Conservation (phyloP, 1,140 invertebrate species). For the Heliothis virescens region DNA sequence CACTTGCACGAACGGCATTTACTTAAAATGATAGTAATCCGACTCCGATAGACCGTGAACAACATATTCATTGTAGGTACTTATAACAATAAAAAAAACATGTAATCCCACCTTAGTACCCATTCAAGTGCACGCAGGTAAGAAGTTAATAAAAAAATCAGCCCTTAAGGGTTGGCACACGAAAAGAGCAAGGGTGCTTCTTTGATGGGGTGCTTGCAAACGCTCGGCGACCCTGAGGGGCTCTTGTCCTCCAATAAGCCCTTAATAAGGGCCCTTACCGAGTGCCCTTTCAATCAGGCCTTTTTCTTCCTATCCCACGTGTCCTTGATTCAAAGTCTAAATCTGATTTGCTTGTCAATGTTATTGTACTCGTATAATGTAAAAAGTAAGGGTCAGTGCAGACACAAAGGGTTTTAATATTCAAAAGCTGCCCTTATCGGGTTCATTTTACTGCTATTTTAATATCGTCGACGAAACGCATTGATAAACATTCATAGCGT, state of each 20-base stretch:
- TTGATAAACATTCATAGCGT: slow-evolving; percentile 73
- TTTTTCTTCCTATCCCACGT: slow-evolving; percentile 76
- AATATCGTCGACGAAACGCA: slow-evolving; percentile 67
- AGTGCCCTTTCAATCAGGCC: slow-evolving; percentile 73
- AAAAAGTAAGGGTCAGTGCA: slow-evolving; percentile 69
- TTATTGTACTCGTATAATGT: slow-evolving; percentile 71
- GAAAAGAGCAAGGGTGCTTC: slow-evolving; percentile 82
- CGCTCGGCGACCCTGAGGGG: slow-evolving; percentile 58
- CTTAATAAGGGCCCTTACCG: slow-evolving; percentile 77
- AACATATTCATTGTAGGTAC: slow-evolving; percentile 24
- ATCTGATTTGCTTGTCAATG: slow-evolving; percentile 80
- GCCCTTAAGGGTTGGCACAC: slow-evolving; percentile 65
- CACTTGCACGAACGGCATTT: slow-evolving; percentile 30
- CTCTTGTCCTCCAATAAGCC: slow-evolving; percentile 80
- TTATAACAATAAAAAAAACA: slow-evolving; percentile 56
- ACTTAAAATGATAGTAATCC: slow-evolving; percentile 30
- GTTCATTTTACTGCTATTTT: slow-evolving; percentile 64
- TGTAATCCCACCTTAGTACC: slow-evolving; percentile 60
- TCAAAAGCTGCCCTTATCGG: slow-evolving; percentile 77
- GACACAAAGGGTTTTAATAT: slow-evolving; percentile 72
- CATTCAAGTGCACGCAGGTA: slow-evolving; percentile 64
- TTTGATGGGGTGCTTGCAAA: slow-evolving; percentile 72
- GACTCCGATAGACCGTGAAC: slow-evolving; percentile 22
- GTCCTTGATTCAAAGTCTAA: slow-evolving; percentile 80
- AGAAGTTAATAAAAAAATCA: slow-evolving; percentile 63